Conservation (phyloP, 2,113 vertebrate genomes). For the Tenebrosternarchus preto region DNA sequence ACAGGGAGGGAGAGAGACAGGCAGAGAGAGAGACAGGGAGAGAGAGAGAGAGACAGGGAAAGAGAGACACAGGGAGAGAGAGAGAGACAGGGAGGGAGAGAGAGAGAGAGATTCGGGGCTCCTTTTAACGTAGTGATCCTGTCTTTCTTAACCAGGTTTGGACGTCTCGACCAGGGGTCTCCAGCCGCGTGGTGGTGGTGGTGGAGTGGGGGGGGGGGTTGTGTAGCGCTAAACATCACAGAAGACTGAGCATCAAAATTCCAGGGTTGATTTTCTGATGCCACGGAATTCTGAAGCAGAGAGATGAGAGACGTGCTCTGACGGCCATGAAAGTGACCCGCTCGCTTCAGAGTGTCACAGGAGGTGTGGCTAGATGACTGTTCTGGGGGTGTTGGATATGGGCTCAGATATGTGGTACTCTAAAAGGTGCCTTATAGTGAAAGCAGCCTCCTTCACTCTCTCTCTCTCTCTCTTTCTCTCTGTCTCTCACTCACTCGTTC, state of each 20-base stretch:
- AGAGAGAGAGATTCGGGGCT: constrained; percentile 38
- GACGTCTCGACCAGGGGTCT: not conserved
- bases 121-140: constrained; percentile 11
- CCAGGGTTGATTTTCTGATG: too few relatives aligned
- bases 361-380: not conserved
- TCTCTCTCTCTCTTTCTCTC: constrained; percentile 1
- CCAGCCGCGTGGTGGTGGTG: too few relatives aligned
- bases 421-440: not conserved
- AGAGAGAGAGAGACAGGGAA: constrained; percentile 1
- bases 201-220: too few relatives aligned
- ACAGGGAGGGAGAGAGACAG: too few relatives aligned
- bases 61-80: constrained; percentile 16
- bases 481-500: constrained; percentile 50
- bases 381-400: not conserved
- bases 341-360: too few relatives aligned
- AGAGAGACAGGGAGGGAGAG: constrained; percentile 2
- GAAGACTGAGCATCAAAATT: too few relatives aligned
- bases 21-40: constrained; percentile 13
- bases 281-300: too few relatives aligned
- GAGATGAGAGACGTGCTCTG: too few relatives aligned
- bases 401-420: not conserved
- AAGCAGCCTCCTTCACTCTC: not conserved
- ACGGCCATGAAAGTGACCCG: too few relatives aligned
- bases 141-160: not conserved
- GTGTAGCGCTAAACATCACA: too few relatives aligned